Evolutionary conservation across 2,888 invertebrate species (phyloP), one percentile per base, ranked within the genome.

Genomic region (Serripes groenlandicus): DNA sequence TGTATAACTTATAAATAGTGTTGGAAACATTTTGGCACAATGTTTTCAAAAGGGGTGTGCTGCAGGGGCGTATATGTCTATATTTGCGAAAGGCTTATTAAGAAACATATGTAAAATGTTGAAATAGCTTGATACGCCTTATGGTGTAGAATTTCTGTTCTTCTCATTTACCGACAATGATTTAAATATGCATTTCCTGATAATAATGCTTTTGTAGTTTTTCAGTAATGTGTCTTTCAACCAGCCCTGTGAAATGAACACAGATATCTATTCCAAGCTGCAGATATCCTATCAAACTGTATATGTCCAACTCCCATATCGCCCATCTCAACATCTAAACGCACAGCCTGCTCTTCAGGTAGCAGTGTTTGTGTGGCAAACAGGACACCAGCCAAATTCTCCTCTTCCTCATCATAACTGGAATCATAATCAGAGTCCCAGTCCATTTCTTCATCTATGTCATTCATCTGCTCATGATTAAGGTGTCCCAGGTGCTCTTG

Each of bases 271-370:
- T 75, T 72, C 86, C 83, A 86, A 0, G 86, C 83, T 4, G 82
- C 83, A 32, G 86, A 81, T 18, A 83, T 81, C n/a, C 83, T 60
- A 66, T 86, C 86, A 86, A 86, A 86, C 71, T 83, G 66, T 60
- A 83, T 68, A 42, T 86, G 86, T 49, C 86, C 86, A n/a, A 86
- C 70, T 11, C 86, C 86, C 83, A 86, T 83, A 42, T 86, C 86
- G 23, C 86, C 86, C 86, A 86, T 86, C 70, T 86, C 86, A 3
- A 86, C 81, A 54, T 86, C 86, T n/a, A 86, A 52, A 71, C 83
- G 66, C n/a, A 75, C 75, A 5, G 83, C 54, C 71, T 86, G 83
- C 35, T 86, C 81, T 26, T 81, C 83, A 9, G 86, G 86, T 49
- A 81, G 58, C 28, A 86, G 52, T 26, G 54, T 52, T 60, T 86